phyloP scores from a whole-genome alignment of 2,888 invertebrate species.

The Andrena chrysosceles region DNA sequence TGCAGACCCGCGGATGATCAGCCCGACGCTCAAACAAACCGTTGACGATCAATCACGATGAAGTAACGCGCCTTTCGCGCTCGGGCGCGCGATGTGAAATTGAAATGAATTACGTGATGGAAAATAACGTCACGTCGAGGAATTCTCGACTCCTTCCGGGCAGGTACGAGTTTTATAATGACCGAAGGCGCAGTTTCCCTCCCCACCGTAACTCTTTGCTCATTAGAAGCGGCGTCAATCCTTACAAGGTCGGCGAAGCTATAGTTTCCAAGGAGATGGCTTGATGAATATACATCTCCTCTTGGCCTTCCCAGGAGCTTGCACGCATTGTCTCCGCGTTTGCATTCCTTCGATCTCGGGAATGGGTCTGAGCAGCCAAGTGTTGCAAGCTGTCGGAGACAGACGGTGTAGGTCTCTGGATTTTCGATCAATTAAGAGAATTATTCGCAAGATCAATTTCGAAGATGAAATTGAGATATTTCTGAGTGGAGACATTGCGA shows the following conservation, averaged over 20 bases:
- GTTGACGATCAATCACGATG: neutral
- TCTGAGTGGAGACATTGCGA: too few relatives aligned
- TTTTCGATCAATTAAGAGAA: neutral
- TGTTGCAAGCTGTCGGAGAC: neutral
- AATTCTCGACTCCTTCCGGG: constrained; percentile 38
- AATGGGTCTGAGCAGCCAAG: neutral
- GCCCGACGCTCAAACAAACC: neutral
- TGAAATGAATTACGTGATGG: constrained; percentile 12
- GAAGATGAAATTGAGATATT: too few relatives aligned
- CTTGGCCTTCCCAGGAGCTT: constrained; percentile 39
- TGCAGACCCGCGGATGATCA: neutral
- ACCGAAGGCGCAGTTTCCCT: neutral
- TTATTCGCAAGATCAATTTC: too few relatives aligned
- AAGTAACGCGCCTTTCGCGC: neutral
- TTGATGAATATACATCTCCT: constrained; percentile 43
- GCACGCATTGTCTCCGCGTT: constrained; percentile 43
- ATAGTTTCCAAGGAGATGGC: constrained; percentile 61
- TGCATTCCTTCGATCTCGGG: constrained; percentile 33
- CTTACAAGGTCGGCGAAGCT: constrained; percentile 48
- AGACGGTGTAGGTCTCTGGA: neutral
- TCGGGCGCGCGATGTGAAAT: neutral
- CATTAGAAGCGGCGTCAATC: constrained; percentile 48
- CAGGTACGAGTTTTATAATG: constrained; percentile 38
- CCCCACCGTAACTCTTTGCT: constrained; percentile 13
- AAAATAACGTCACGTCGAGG: constrained; percentile 45